Base-by-base conservation (phyloP, 2,797 vertebrate genomes). In the Knipowitschia caucasica region DNA sequence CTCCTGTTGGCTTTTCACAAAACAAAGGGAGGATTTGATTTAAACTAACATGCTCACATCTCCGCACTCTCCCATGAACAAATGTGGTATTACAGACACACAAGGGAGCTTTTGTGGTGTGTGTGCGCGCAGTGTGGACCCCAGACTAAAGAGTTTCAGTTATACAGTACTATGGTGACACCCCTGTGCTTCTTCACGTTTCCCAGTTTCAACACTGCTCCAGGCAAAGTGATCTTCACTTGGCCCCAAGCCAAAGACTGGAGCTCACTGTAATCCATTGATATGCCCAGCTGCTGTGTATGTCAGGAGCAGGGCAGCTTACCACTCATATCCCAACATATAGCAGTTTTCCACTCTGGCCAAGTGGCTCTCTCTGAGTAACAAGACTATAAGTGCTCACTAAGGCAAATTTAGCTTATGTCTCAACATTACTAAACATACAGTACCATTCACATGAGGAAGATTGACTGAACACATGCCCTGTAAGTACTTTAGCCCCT, bases 1-100 rank as follows among this genome's bases (percentile, higher is more conserved):
- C 24, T 55, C 47, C 69, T 67, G 59, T 68, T 14, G 33, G 43
- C 67, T 78, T 81, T 75, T 69, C 73, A 44, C 56, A 75, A 67
- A 77, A 85, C 81, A 85, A 84, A 86, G 60, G 75, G 83, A 78
- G 83, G 80, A 79, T 84, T 84, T 83, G 71, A 80, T 84, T 59
- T 57, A 7, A 40, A 46, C 53, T 18, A 31, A 53, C 62, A 12
- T 7, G 50, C 62, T 62, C 50, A 38, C 23, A 53, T 38, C 61
- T 58, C 60, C 12, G 50, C 59, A 50, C 57, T 60, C 64, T 56
- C 74, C 18, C 69, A 44, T 3, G 2, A 44, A 46, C 38, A 9
- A 21, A 39, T 39, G 36, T 39, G 36, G 17, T 39, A 21, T 20
- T 46, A 45, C n/a, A 15, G 57, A 51, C 31, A 39, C 27, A 52